Evolutionary conservation across 1,140 invertebrate genomes (phyloP).

Genomic region (Drosophila micromelanica): DNA sequence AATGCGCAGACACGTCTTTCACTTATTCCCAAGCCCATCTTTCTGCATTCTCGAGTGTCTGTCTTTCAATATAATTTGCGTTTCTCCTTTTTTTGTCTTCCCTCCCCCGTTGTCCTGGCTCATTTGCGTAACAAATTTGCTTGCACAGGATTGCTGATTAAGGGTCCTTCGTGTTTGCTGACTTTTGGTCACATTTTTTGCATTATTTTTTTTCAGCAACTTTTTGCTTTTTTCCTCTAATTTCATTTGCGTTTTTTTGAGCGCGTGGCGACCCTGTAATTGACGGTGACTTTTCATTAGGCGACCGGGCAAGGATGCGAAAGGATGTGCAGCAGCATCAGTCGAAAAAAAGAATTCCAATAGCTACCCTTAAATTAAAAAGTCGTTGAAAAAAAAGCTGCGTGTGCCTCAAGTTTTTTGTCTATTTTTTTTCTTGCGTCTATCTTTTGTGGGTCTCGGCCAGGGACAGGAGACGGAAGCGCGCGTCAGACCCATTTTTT

Average conservation of each 20-base stretch:
- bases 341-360: conserved; percentile 39
- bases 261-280: conserved; percentile 70
- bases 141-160: conserved; percentile 57
- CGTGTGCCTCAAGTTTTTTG: conserved; percentile 66
- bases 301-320: conserved; percentile 50
- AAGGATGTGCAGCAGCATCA: conserved; percentile 53
- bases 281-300: conserved; percentile 75
- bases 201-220: conserved; percentile 31
- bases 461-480: conserved; percentile 55
- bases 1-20: conserved; percentile 57
- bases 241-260: conserved; percentile 54
- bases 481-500: conserved; percentile 63
- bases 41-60: conserved; percentile 29
- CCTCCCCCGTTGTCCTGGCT: conserved; percentile 4
- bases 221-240: conserved; percentile 43
- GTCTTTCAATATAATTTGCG: conserved; percentile 33
- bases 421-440: conserved; percentile 7
- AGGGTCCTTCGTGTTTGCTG: conserved; percentile 47
- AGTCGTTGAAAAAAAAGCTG: conserved; percentile 65
- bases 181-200: conserved; percentile 65
- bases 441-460: conserved; percentile 32
- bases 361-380: conserved; percentile 72
- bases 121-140: conserved; percentile 62
- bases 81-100: conserved; percentile 11
- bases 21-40: conserved; percentile 4